phyloP scores from a whole-genome alignment of 2,797 vertebrate species.

The Anguilla megastoma region DNA sequence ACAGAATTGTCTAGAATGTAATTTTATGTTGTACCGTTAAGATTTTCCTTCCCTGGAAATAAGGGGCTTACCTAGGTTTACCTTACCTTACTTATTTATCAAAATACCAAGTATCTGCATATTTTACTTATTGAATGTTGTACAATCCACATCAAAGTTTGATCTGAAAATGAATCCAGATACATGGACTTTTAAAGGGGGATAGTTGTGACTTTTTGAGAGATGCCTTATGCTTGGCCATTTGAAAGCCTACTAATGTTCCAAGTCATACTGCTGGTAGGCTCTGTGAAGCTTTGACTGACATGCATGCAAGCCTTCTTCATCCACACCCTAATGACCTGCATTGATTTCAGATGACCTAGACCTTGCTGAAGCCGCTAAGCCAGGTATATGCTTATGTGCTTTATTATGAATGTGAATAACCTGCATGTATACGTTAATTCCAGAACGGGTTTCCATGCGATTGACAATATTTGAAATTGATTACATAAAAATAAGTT shows the following conservation, averaged over 20 bases:
- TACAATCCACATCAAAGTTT: too few species aligned
- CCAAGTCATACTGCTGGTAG: background rate
- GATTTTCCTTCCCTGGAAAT: too few species aligned
- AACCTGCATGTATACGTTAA: background rate
- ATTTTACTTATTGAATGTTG: too few species aligned
- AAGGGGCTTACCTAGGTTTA: too few species aligned
- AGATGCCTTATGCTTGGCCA: background rate
- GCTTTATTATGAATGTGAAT: background rate
- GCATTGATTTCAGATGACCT: conserved; percentile 10
- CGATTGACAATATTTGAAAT: background rate
- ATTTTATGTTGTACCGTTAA: too few species aligned
- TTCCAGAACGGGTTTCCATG: background rate
- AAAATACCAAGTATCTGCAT: too few species aligned
- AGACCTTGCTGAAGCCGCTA: conserved; percentile 37
- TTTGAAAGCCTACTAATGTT: background rate
- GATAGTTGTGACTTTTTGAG: background rate
- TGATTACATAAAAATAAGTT: background rate
- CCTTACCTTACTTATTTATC: too few species aligned
- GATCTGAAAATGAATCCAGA: background rate
- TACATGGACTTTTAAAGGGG: background rate
- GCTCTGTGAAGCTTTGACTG: background rate
- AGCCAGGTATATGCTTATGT: conserved; percentile 37
- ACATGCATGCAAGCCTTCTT: background rate
- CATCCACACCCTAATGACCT: background rate
- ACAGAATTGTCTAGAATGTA: too few species aligned